phyloP scores from a whole-genome alignment of 1,140 invertebrate species.

The Heterodera carotae region DNA sequence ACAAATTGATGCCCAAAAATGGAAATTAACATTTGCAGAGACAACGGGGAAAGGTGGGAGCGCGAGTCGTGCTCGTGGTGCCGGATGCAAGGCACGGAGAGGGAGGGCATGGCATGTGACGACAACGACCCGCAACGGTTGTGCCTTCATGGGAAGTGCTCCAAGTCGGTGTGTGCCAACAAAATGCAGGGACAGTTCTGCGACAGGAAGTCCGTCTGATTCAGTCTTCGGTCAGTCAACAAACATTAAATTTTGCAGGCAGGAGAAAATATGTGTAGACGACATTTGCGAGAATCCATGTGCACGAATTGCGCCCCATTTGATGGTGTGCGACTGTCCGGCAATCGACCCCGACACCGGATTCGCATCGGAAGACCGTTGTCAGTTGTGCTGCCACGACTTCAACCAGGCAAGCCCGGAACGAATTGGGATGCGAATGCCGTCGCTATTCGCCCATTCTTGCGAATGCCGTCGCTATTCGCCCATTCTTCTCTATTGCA shows the following conservation, averaged over 20 bases:
- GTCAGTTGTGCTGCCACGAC: constrained; percentile 64
- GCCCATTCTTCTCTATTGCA: constrained; percentile 34
- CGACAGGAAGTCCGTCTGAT: constrained; percentile 64
- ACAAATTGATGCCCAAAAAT: neutral
- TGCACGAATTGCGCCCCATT: constrained; percentile 59
- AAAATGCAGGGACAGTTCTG: constrained; percentile 60
- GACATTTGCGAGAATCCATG: constrained; percentile 65
- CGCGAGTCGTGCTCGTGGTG: constrained; percentile 60
- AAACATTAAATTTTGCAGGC: constrained; percentile 40
- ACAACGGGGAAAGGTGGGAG: constrained; percentile 65
- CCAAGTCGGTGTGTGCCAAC: constrained; percentile 64
- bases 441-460: neutral
- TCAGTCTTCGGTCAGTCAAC: constrained; percentile 32
- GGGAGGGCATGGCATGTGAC: constrained; percentile 63
- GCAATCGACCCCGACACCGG: constrained; percentile 63
- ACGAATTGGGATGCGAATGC: no score
- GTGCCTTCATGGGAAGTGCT: constrained; percentile 65
- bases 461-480: neutral
- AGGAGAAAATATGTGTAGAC: constrained; percentile 65
- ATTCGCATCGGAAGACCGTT: constrained; percentile 63
- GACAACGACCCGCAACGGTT: constrained; percentile 60
- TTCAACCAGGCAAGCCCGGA: constrained; percentile 54
- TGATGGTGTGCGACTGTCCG: constrained; percentile 65
- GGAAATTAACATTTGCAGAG: constrained; percentile 41
- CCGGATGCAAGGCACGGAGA: constrained; percentile 60